Conservation (phyloP, 2,888 invertebrate species). For the Ormyrus thymus region DNA sequence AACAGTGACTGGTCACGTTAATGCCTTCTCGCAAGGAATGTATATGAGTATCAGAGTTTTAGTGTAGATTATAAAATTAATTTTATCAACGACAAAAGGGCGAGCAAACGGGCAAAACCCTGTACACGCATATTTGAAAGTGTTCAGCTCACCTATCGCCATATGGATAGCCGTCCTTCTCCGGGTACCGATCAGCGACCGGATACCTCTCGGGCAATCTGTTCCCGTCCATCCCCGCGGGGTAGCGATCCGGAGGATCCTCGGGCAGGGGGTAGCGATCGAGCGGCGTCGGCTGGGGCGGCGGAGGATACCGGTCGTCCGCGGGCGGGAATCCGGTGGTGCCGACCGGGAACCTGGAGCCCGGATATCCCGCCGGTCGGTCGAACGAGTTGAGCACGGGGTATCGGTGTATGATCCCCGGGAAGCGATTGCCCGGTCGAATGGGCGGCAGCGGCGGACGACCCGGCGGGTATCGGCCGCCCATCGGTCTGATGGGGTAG, state of each 20-base stretch:
- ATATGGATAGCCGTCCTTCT: constrained; percentile 68
- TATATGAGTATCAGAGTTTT: no score
- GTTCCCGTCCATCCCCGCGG: constrained; percentile 67
- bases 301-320: constrained; percentile 73
- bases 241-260: constrained; percentile 69
- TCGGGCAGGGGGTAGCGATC: constrained; percentile 74
- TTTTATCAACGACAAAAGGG: no score
- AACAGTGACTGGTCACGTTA: no score
- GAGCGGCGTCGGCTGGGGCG: constrained; percentile 65
- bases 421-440: constrained; percentile 76
- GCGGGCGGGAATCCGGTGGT: constrained; percentile 65
- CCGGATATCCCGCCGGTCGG: constrained; percentile 75
- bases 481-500: constrained; percentile 73
- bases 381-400: constrained; percentile 71
- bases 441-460: constrained; percentile 63
- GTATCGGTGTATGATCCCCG: constrained; percentile 68
- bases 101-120: no score
- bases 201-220: constrained; percentile 78
- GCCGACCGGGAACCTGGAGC: constrained; percentile 72
- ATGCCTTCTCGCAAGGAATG: no score
- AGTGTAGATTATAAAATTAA: no score
- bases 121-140: neutral
- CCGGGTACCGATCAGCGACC: constrained; percentile 68
- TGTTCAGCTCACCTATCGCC: constrained; percentile 61
- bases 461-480: constrained; percentile 63